A percentile compares a stretch with the other conserved stretches of the same genome.
Conservation (phyloP, 2,888 invertebrate genomes). For the Pristionchus arcanus region DNA sequence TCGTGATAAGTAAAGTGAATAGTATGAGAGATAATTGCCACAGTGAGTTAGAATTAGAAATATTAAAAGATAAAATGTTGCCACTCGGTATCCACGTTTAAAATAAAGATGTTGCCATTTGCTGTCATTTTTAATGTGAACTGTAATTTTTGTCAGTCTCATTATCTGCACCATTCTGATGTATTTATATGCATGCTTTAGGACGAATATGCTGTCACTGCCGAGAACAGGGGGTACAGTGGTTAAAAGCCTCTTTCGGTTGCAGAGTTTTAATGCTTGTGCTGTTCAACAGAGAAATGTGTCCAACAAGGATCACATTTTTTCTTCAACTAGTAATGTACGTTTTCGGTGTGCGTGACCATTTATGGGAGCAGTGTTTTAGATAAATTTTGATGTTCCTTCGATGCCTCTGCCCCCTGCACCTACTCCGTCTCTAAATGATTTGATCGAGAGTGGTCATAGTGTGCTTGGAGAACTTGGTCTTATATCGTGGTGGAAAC, state of each 20-base stretch:
- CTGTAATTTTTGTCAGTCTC: no score
- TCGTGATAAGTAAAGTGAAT: no score
- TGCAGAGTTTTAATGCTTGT: no score
- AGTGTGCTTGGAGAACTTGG: constrained; percentile 75
- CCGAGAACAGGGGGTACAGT: neutral
- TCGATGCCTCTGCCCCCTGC: constrained; percentile 33
- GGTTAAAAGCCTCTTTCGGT: no score
- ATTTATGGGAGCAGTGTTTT: neutral
- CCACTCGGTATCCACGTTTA: no score
- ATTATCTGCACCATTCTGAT: neutral
- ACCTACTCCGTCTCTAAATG: constrained; percentile 50
- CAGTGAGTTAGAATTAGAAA: no score
- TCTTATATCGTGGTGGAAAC: constrained; percentile 84
- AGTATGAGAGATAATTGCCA: no score
- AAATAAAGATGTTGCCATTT: no score
- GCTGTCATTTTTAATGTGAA: no score
- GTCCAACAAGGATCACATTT: constrained; percentile 20
- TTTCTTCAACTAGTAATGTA: neutral
- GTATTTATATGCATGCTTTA: neutral
- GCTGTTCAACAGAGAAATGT: neutral
- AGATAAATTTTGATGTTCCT: constrained; percentile 42
- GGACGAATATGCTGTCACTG: neutral
- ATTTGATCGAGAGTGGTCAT: constrained; percentile 59
- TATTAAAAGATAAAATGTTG: no score
- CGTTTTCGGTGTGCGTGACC: neutral